These are phyloP conservation scores for Otolemur garnettii DNA, from an alignment of 2,113 vertebrate genomes.

Conservation along the genomic window DNA sequence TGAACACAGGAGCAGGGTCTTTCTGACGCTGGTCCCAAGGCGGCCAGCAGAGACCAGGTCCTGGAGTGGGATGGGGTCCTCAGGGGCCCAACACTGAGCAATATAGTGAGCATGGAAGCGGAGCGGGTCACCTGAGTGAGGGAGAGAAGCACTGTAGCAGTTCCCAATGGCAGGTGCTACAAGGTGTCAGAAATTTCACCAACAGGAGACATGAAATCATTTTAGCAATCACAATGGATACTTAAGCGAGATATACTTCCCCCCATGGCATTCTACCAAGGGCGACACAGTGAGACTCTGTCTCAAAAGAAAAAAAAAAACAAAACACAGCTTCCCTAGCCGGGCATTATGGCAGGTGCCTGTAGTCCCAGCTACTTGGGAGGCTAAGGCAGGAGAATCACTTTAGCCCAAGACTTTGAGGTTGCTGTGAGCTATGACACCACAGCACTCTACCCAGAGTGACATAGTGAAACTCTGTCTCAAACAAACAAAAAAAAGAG, in stretches of 20 bases:
- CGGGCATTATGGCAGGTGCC: too few species aligned
- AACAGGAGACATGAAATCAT: fast-evolving
- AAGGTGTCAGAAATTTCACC: fast-evolving
- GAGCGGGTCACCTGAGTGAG: conserved; percentile 91
- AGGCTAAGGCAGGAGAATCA: too few species aligned
- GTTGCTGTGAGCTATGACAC: too few species aligned
- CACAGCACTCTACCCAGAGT: too few species aligned
- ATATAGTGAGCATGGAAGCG: conserved; percentile 95
- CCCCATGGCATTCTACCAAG: too few species aligned
- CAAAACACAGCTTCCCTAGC: too few species aligned
- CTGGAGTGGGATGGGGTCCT: conserved; percentile 82
- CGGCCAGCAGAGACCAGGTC: conserved; percentile 91
- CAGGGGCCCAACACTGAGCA: conserved; percentile 88
- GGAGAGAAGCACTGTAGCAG: not conserved
- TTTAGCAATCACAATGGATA: not conserved
- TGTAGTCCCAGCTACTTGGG: too few species aligned
- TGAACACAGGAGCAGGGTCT: conserved; percentile 92
- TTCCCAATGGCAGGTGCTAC: not conserved
- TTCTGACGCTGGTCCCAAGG: conserved; percentile 93
- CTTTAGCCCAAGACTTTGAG: too few species aligned
- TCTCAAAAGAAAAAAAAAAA: too few species aligned
- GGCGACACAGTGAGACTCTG: too few species aligned
- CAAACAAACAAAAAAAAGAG: too few species aligned
- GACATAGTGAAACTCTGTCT: too few species aligned
- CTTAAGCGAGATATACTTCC: not conserved